Evolutionary conservation across 2,797 vertebrate species (phyloP).

Genomic region (Buceros bicornis): DNA sequence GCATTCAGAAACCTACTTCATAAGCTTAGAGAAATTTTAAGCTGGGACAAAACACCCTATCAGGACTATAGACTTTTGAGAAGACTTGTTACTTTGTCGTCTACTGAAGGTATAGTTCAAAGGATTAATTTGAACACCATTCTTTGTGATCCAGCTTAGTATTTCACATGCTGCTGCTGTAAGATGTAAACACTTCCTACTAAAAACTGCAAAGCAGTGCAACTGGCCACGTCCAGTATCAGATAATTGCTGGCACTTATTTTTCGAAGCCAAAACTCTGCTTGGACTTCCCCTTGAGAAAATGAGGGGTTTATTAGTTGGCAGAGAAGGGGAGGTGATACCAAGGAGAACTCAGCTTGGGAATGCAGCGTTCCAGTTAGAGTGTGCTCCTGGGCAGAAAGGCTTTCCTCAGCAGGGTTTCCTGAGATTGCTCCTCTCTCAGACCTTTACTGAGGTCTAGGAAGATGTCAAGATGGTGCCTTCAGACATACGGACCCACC

Average conservation of each 20-base stretch:
- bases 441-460: neutral
- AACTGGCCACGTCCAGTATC: neutral
- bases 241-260: neutral
- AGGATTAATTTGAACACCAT: neutral
- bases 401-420: neutral
- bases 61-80: neutral
- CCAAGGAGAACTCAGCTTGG: slow-evolving; percentile 13
- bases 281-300: slow-evolving; percentile 21
- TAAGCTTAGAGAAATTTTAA: neutral
- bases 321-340: slow-evolving; percentile 9
- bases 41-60: neutral
- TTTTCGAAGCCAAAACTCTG: slow-evolving; percentile 42
- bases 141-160: neutral
- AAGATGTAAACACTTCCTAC: neutral
- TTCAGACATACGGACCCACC: neutral
- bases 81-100: neutral
- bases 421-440: neutral
- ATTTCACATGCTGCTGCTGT: neutral
- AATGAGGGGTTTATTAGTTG: slow-evolving; percentile 9
- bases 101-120: neutral
- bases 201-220: neutral
- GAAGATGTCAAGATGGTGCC: neutral
- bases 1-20: neutral
- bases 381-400: slow-evolving; percentile 3
- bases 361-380: neutral